phyloP scores from a whole-genome alignment of 2,888 invertebrate genomes.

The Rhingia campestris region DNA sequence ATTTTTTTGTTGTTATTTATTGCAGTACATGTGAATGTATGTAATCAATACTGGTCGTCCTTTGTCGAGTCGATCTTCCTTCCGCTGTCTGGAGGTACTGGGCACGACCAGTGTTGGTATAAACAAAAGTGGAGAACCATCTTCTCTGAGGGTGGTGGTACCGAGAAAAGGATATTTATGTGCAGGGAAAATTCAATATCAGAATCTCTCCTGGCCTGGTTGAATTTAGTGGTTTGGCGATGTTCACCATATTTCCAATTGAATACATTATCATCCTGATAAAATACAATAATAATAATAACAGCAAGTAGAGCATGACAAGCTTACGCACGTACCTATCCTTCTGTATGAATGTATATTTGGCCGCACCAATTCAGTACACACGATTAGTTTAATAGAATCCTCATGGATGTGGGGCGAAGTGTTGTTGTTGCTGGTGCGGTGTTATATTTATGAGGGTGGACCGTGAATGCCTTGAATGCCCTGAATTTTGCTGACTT shows the following conservation, averaged over 20 bases:
- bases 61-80: conserved; percentile 33
- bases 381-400: conserved; percentile 67
- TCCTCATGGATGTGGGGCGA: conserved; percentile 3
- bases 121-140: background rate
- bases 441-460: too few species aligned
- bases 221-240: conserved; percentile 36
- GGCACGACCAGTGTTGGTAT: background rate
- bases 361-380: conserved; percentile 15
- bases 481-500: conserved; percentile 45
- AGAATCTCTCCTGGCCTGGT: conserved; percentile 22
- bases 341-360: conserved; percentile 3
- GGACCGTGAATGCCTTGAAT: background rate
- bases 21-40: background rate
- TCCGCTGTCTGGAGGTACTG: background rate
- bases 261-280: conserved; percentile 64
- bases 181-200: conserved; percentile 31
- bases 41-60: background rate
- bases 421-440: background rate
- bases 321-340: conserved; percentile 50
- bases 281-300: conserved; percentile 59
- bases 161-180: conserved; percentile 5
- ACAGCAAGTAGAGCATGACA: conserved; percentile 63
- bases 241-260: conserved; percentile 62
- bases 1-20: background rate
- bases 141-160: background rate